Base-by-base conservation (phyloP, 1,140 invertebrate species). In the Phenacoccus solenopsis region DNA sequence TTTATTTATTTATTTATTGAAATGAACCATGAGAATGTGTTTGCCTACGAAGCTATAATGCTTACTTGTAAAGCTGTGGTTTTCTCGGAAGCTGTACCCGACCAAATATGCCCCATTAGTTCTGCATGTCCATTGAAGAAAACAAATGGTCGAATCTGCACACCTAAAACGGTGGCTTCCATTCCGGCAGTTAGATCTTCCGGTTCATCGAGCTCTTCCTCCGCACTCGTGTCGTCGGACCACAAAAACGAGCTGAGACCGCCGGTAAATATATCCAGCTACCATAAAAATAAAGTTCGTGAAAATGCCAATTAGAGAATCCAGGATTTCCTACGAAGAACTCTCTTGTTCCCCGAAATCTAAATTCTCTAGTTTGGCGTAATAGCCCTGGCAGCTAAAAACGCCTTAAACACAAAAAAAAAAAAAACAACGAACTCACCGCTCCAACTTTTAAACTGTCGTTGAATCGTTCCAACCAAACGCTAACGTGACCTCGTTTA, bases 91-190 rank as follows among this genome's bases (percentile, higher is more conserved):
- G 85, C 90, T 2, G 87, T 89, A 0, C 90, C 90, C 0, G 88
- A 87, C 91, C 91, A 95, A 3, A 94, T 88, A 73, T 93, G 91
- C 0, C 91, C 86, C 91, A 95, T 94, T 0, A 96, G 80, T 76
- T 94, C 91, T 0, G 87, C 84, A 75, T 92, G 88, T 0, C 91
- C 90, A 1, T 81, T 84, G 78, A 96, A 96, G 75, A 96, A 94
- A 16, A 90, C 82, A 72, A 93, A 89, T 0, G 93, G 92, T 67
- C 91, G 80, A 10, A 94, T 78, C 70, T 90, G 84, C 0, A 90
- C 86, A 20, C 88, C 91, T 61, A 93, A 79, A 0, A 95, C 80
- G 0, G 85, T 85, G 1, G 95, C 81, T 76, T 93, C 88, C 86
- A 96, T 90, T 25, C 93, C 93, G 16, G 91, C 92, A 0, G 89